These are phyloP conservation scores for Carassius carassius DNA, from an alignment of 2,113 vertebrate species.

Conservation along the genomic window DNA sequence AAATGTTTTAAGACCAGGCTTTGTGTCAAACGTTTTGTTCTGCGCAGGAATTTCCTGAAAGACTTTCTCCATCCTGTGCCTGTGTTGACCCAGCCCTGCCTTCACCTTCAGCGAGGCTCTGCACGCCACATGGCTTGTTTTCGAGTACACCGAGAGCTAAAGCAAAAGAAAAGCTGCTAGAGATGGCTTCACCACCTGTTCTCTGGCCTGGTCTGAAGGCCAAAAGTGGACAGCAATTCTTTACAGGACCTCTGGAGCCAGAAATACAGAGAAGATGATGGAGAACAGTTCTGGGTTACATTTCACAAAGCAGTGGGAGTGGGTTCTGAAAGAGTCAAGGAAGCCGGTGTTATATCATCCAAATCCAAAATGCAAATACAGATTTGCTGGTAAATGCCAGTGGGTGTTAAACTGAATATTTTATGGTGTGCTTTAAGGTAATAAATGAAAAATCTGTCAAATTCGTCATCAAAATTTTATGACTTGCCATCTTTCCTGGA, in stretches of 20 bases:
- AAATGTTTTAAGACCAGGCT: constrained; percentile 34
- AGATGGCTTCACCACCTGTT: constrained; percentile 35
- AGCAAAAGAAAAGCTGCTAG: constrained; percentile 12
- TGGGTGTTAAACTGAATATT: not conserved
- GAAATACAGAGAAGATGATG: not conserved
- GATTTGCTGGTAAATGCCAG: not conserved
- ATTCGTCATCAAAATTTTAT: not conserved
- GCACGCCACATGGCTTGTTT: constrained; percentile 37
- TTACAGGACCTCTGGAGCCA: constrained; percentile 2
- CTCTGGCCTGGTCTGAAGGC: constrained; percentile 22
- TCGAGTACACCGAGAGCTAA: not conserved
- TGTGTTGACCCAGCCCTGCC: constrained; percentile 7
- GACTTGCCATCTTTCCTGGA: not conserved
- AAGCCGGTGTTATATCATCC: not conserved
- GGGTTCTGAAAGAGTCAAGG: not conserved
- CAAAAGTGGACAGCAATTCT: constrained; percentile 31
- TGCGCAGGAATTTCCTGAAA: constrained; percentile 44
- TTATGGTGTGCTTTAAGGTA: not conserved
- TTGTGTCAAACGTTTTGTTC: constrained; percentile 41
- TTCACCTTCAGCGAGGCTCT: not conserved
- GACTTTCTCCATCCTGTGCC: constrained; percentile 1
- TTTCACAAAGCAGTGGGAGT: constrained; percentile 12
- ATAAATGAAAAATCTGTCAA: not conserved
- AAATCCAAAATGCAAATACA: not conserved
- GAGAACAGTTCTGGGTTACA: not conserved